Conservation (phyloP, 2,797 vertebrate genomes). For the Chloroceryle amazona region DNA sequence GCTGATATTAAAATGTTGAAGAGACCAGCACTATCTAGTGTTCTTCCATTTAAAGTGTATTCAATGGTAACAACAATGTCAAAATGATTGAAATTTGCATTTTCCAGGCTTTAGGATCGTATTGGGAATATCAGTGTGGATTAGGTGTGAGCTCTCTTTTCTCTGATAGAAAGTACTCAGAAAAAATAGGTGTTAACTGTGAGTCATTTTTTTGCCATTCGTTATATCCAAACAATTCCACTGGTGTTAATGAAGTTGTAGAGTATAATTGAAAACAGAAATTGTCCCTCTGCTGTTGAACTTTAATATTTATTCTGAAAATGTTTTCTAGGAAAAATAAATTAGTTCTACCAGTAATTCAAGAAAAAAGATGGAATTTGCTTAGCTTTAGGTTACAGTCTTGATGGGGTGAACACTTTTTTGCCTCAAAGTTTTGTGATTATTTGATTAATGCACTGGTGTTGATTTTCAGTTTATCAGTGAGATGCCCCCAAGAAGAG, state of each 20-base stretch:
- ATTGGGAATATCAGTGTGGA: conserved; percentile 34
- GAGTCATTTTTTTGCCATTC: conserved; percentile 22
- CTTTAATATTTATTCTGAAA: conserved; percentile 20
- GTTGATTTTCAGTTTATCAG: conserved; percentile 40
- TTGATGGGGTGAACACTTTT: conserved; percentile 1
- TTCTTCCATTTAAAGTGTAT: conserved; percentile 32
- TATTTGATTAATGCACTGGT: conserved; percentile 31
- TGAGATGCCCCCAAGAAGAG: conserved; percentile 52
- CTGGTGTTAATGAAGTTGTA: conserved; percentile 41
- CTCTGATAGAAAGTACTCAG: conserved; percentile 7
- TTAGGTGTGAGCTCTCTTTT: conserved; percentile 6
- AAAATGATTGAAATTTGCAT: conserved; percentile 54
- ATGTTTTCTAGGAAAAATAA: conserved; percentile 30
- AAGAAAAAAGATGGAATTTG: conserved; percentile 27
- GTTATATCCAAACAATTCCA: conserved; percentile 1
- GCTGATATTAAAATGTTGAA: conserved; percentile 47
- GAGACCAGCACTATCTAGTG: background rate
- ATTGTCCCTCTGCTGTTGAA: background rate
- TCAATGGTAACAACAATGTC: conserved; percentile 38
- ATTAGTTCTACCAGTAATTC: conserved; percentile 20
- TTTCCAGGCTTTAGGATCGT: conserved; percentile 36
- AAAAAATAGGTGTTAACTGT: background rate
- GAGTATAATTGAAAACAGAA: conserved; percentile 42
- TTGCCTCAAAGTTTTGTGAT: conserved; percentile 23
- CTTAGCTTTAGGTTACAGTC: conserved; percentile 40